Evolutionary conservation across 1,140 invertebrate species (phyloP), one percentile per base, ranked within the genome.

Genomic region (Campoletis sonorensis): DNA sequence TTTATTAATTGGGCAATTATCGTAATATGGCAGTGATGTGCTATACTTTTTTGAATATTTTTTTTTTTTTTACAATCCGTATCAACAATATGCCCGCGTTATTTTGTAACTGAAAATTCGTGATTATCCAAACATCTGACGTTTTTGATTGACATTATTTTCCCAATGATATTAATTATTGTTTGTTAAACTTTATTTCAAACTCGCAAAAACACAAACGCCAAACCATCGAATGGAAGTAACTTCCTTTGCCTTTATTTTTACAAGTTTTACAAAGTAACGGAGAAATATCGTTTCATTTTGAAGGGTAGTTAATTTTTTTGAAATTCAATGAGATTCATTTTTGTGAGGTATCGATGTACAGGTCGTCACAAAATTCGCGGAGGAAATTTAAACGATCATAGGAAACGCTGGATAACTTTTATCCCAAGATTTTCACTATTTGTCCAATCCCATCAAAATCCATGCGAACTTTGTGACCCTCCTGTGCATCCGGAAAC

Each of bases 21-120:
- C 23, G 49, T 73, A 76, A 83, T 71, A 79, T 83, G 82, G 82
- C 82, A 83, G 82, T 83, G 82, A 81, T 76, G 75, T 72, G 82
- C 79, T 83, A 61, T 61, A 61, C 21, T 58, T 72, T 27, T 51
- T 78, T 80, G n/a, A n/a, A n/a, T n/a, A n/a, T 77, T 78, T 71
- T 79, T 49, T 71, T n/a, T 75, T 72, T 73, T 21, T 58, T 61
- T 64, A 45, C n/a, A 21, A 64, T 54, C 26, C 37, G 58, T 76
- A 4, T 23, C 40, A 30, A 54, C 18, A 71, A 26, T 81, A 76
- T 51, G 11, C 49, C 3, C 49, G 49, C 18, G 49, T 51, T 61
- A 16, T 61, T 21, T 21, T 21, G 58, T 61, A 61, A 61, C 58
- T 4, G 58, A 61, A 61, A 61, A 61, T 21, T n/a, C 58, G 58